These are phyloP conservation scores for Meganola albula DNA, from an alignment of 2,888 invertebrate genomes.

Conservation along the genomic window DNA sequence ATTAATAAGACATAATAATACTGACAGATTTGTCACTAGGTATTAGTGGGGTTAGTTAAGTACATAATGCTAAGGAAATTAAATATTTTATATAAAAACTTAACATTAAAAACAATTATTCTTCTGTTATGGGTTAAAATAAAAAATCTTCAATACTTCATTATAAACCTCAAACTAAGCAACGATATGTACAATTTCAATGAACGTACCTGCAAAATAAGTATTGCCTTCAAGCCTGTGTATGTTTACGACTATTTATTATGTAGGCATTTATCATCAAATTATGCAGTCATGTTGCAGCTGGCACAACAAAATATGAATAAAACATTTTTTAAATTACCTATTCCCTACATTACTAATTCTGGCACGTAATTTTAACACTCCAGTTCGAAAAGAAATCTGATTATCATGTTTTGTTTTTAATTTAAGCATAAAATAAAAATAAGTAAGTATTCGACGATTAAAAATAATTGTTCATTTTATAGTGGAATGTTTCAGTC, in stretches of 20 bases:
- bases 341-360: constrained; percentile 25
- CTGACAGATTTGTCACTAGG: constrained; percentile 16
- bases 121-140: constrained; percentile 9
- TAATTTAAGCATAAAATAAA: neutral
- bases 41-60: constrained; percentile 20
- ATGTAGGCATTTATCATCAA: no score
- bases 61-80: constrained; percentile 12
- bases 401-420: neutral
- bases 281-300: constrained; percentile 18
- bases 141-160: no score
- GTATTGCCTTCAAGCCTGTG: no score
- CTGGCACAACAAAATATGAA: constrained; percentile 22
- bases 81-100: constrained; percentile 16
- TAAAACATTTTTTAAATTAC: constrained; percentile 21
- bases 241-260: no score
- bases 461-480: neutral
- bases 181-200: no score
- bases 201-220: no score
- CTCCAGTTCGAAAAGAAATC: constrained; percentile 8
- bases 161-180: no score
- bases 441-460: neutral
- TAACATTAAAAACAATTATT: constrained; percentile 12
- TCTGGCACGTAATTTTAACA: constrained; percentile 37
- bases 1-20: no score
- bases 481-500: constrained; percentile 68